Conservation (phyloP, 2,113 vertebrate genomes). For the Trichomycterus rosablanca region DNA sequence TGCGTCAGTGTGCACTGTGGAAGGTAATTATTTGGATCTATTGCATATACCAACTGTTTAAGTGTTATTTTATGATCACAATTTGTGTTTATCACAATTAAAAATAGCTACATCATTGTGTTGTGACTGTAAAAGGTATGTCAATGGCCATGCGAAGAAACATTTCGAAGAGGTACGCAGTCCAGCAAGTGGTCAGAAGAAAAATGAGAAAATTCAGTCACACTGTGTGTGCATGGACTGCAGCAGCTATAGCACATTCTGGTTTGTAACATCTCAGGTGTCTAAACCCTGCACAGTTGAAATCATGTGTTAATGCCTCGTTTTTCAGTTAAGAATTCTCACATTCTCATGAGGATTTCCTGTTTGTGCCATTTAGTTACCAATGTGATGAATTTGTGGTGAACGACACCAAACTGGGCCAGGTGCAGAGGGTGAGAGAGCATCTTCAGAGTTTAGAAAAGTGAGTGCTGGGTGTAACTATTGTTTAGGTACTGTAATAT, state of each 20-base stretch:
- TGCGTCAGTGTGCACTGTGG: conserved; percentile 95
- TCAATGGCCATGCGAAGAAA: conserved; percentile 97
- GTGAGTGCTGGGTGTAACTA: conserved; percentile 68
- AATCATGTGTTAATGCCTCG: no score
- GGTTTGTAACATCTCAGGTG: conserved; percentile 68
- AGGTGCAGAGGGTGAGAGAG: conserved; percentile 93
- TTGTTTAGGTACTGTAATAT: no score
- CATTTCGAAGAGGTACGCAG: conserved; percentile 91
- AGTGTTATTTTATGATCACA: not conserved
- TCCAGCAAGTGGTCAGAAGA: conserved; percentile 73
- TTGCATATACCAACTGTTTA: not conserved
- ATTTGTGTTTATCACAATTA: not conserved
- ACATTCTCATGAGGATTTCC: not conserved
- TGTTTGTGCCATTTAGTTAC: conserved; percentile 72
- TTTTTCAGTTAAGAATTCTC: not conserved
- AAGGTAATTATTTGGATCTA: conserved; percentile 69
- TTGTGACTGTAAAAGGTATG: conserved; percentile 71
- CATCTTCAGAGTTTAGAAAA: conserved; percentile 96
- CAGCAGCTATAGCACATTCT: conserved; percentile 93
- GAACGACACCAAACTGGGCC: conserved; percentile 91
- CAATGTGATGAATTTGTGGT: conserved; percentile 97
- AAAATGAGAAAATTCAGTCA: conserved; percentile 75
- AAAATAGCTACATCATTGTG: no score
- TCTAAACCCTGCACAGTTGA: not conserved
- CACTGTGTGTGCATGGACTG: conserved; percentile 98